Conservation (phyloP, 2,888 invertebrate genomes). For the Agrotis ipsilon region DNA sequence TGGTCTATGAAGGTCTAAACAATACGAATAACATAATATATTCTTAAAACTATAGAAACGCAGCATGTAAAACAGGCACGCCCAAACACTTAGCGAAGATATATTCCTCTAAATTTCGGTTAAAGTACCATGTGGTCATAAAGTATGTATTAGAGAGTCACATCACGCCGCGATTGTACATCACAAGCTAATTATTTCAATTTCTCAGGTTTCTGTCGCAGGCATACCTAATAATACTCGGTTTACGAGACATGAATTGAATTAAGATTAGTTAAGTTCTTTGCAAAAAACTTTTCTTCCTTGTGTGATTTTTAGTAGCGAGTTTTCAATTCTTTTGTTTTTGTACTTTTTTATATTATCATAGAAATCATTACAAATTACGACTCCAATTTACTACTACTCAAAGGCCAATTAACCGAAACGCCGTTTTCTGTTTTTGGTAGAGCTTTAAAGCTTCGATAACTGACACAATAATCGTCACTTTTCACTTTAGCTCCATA, state of each 20-base stretch:
- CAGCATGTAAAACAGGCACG: conserved; percentile 55
- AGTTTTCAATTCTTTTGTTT: conserved; percentile 8
- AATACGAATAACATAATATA: neutral
- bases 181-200: conserved; percentile 87
- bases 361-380: neutral
- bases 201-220: conserved; percentile 82
- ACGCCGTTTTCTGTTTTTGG: neutral
- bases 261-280: conserved; percentile 76
- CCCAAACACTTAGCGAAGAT: conserved; percentile 62
- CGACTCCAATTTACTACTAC: neutral
- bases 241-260: conserved; percentile 76
- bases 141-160: conserved; percentile 66
- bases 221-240: conserved; percentile 80
- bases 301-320: conserved; percentile 4
- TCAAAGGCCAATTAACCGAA: neutral
- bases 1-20: neutral
- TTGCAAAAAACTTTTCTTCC: conserved; percentile 27
- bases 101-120: conserved; percentile 53
- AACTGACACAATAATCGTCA: conserved; percentile 55
- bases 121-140: conserved; percentile 48
- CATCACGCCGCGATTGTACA: conserved; percentile 73
- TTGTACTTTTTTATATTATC: neutral
- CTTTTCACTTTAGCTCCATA: conserved; percentile 70
- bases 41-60: conserved; percentile 8
- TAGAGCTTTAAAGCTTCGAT: conserved; percentile 19